A percentile compares a stretch with the other conserved stretches of the same genome.
Evolutionary conservation across 2,113 vertebrate species (phyloP).

Genomic region (Ceuthmochares aereus): DNA sequence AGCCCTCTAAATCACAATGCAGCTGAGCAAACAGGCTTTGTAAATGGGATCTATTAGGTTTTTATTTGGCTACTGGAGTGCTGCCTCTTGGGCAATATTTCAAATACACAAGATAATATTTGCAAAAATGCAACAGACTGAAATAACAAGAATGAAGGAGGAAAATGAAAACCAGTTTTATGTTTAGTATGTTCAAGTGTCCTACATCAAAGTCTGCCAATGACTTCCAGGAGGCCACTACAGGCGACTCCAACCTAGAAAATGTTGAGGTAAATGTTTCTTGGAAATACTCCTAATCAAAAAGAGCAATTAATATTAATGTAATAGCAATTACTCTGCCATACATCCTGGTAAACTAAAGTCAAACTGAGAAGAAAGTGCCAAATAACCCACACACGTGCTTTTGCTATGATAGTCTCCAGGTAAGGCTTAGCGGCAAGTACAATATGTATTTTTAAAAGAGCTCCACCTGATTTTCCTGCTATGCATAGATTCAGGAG

Average conservation of each 20-base stretch:
- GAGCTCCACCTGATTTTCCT: conserved; percentile 78
- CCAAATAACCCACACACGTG: conserved; percentile 71
- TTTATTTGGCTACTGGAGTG: conserved; percentile 73
- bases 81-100: conserved; percentile 69
- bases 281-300: conserved; percentile 35
- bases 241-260: conserved; percentile 45
- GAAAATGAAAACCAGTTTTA: conserved; percentile 5
- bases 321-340: conserved; percentile 67
- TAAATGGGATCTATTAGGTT: conserved; percentile 58
- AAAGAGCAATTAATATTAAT: conserved; percentile 67
- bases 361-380: conserved; percentile 77
- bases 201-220: conserved; percentile 46
- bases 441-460: conserved; percentile 75
- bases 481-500: conserved; percentile 82
- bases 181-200: not conserved
- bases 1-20: conserved; percentile 17
- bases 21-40: conserved; percentile 52
- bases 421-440: conserved; percentile 83
- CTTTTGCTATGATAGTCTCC: conserved; percentile 77
- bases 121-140: conserved; percentile 38
- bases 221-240: conserved; percentile 38
- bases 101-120: conserved; percentile 69
- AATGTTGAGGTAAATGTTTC: conserved; percentile 75
- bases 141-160: not conserved
- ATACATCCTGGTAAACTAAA: conserved; percentile 52